Evolutionary conservation across 2,797 vertebrate genomes (phyloP), one percentile per base, ranked within the genome.

Genomic region (Oryzias dopingdopingensis): DNA sequence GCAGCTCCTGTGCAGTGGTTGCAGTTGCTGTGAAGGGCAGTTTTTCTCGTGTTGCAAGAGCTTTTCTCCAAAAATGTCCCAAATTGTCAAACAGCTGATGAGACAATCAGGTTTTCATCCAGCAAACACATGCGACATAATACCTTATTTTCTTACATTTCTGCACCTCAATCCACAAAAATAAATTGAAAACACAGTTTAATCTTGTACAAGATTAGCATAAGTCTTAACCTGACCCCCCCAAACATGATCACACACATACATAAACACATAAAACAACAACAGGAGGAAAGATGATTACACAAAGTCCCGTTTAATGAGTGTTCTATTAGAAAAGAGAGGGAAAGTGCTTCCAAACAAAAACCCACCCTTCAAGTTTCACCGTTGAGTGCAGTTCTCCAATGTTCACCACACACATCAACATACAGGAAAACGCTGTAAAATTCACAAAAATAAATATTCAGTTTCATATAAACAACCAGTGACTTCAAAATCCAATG

Each of bases 371-470:
- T 93, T 92, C 91, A 93, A 92, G 92, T 92, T 92, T 92, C 86
- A 86, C 90, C 88, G 84, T 88, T 63, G 90, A 92, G 91, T 92
- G 91, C 91, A 91, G 90, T 88, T 91, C 71, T 89, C 76, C 79
- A 86, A 59, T 68, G 78, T 74, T 70, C 81, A 92, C 85, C 89
- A 86, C 65, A 80, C 56, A 67, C 73, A 66, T 64, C 67, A 72
- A 76, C 85, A 61, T 85, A 88, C 74, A 88, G 86, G 72, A 83
- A n/a, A 14, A 7, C 23, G 61, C 60, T 70, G 76, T 69, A 81
- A 86, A 81, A 87, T 79, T 87, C 88, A 91, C 86, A 88, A 92
- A 92, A 92, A 92, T 92, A 92, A 93, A 93, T 92, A 93, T 90
- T 90, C 86, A 84, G 84, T 86, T 89, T 86, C 74, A 84, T 91